phyloP scores from a whole-genome alignment of 2,113 vertebrate species.

The Onychostoma macrolepis region DNA sequence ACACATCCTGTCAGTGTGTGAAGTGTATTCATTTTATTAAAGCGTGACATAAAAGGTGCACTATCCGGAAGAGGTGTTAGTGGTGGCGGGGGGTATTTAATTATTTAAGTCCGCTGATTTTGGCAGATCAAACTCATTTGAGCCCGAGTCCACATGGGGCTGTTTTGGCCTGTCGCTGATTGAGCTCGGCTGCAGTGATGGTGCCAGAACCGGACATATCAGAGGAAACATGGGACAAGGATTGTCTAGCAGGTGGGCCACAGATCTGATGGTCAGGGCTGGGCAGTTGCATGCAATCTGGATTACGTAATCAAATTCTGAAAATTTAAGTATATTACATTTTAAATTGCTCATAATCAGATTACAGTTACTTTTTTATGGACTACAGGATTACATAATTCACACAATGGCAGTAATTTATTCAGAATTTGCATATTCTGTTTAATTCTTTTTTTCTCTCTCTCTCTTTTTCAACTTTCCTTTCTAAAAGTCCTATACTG shows the following conservation, averaged over 20 bases:
- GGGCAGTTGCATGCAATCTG: too few relatives aligned
- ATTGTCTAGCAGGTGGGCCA: slow-evolving; percentile 34
- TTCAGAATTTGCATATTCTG: too few relatives aligned
- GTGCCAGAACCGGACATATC: slow-evolving; percentile 54
- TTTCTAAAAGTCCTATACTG: too few relatives aligned
- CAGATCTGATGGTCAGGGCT: not conserved
- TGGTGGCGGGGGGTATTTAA: slow-evolving; percentile 36
- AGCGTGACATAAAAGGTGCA: slow-evolving; percentile 4
- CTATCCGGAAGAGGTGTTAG: slow-evolving; percentile 7
- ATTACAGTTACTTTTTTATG: too few relatives aligned
- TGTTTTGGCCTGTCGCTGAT: slow-evolving; percentile 23
- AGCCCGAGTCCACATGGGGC: slow-evolving; percentile 26
- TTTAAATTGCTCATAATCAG: too few relatives aligned
- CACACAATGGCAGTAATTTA: too few relatives aligned
- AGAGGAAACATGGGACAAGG: slow-evolving; percentile 37
- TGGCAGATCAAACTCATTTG: slow-evolving; percentile 46
- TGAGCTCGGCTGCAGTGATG: slow-evolving; percentile 38
- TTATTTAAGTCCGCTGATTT: slow-evolving; percentile 56
- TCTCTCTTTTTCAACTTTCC: too few relatives aligned
- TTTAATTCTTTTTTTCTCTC: too few relatives aligned
- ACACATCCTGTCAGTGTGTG: slow-evolving; percentile 46
- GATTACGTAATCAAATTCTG: not conserved
- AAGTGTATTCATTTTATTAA: slow-evolving; percentile 58
- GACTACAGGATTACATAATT: too few relatives aligned
- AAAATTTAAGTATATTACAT: too few relatives aligned